Base-by-base conservation (phyloP, 2,888 invertebrate genomes). In the Amorpha juglandis region DNA sequence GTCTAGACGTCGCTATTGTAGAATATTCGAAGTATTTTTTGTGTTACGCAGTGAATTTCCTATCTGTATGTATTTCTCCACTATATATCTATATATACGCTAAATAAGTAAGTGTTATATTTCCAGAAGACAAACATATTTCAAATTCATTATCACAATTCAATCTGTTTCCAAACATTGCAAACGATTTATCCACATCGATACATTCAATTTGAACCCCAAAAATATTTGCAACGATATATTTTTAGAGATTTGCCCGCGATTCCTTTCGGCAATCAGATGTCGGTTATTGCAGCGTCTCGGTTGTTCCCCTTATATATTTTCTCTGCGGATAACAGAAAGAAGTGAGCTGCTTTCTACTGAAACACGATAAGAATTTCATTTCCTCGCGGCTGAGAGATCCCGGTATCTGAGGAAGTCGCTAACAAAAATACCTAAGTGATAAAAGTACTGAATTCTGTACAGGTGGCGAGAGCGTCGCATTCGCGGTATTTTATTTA, bases 331-430 rank as follows among this genome's bases (percentile, higher is more conserved):
- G 92, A 91, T 91, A 91, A 91, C 87, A 87, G 90, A 88, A 87
- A 87, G 87, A 87, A 90, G 87, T 86, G 83, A 84, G 88, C 88
- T 89, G 86, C 88, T 88, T 88, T 87, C 88, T 84, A 84, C 85
- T 80, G 80, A 83, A 84, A 87, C 86, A 87, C 90, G 94, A 94
- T 94, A 94, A 94, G 93, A 92, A 93, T 94, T 94, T 93, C 93
- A 94, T 94, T 94, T 93, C 93, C 94, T 90, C 83, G 80, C 80
- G 76, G 80, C 83, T 85, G 84, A 87, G 83, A 85, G 83, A 90
- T 87, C 88, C 72, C 86, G 89, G 89, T 91, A 91, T 92, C 90
- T 88, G 79, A 89, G 91, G 91, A 92, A 92, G 90, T 87, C 77
- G 80, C 86, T 87, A 89, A 91, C 90, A 88, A 91, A 92, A 92